Conservation (phyloP, 2,797 vertebrate species). For the Phataginus tetradactyla region DNA sequence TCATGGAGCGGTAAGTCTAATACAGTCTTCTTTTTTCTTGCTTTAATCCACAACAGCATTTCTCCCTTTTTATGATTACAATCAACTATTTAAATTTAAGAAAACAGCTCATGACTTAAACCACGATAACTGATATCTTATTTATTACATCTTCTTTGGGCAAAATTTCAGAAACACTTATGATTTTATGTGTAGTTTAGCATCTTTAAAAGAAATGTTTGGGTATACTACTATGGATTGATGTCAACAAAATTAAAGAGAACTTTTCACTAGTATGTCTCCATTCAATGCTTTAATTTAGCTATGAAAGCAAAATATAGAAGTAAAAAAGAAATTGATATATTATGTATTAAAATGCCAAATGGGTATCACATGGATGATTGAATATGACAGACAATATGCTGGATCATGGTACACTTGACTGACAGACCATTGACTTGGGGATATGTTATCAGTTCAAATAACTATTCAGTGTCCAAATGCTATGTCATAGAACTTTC, state of each 20-base stretch:
- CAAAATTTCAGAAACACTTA: conserved; percentile 10
- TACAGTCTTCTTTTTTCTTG: neutral
- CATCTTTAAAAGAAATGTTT: neutral
- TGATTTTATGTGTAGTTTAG: neutral
- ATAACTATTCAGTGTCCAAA: neutral
- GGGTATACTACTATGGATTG: neutral
- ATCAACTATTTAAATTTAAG: neutral
- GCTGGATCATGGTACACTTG: neutral
- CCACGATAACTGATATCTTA: neutral
- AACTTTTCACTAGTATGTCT: neutral
- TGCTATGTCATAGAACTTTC: neutral
- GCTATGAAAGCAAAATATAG: neutral
- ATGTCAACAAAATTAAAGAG: neutral
- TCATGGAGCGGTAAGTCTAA: conserved; percentile 92
- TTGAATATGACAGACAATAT: neutral
- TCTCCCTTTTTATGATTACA: neutral
- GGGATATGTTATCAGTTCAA: neutral
- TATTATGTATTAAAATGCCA: neutral
- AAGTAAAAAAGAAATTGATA: neutral
- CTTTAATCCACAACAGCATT: neutral
- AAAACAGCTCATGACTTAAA: neutral
- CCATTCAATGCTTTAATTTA: neutral
- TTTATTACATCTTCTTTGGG: neutral
- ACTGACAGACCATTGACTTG: neutral
- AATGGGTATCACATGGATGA: neutral